phyloP scores from a whole-genome alignment of 2,797 vertebrate species.

The Vespertilio murinus region DNA sequence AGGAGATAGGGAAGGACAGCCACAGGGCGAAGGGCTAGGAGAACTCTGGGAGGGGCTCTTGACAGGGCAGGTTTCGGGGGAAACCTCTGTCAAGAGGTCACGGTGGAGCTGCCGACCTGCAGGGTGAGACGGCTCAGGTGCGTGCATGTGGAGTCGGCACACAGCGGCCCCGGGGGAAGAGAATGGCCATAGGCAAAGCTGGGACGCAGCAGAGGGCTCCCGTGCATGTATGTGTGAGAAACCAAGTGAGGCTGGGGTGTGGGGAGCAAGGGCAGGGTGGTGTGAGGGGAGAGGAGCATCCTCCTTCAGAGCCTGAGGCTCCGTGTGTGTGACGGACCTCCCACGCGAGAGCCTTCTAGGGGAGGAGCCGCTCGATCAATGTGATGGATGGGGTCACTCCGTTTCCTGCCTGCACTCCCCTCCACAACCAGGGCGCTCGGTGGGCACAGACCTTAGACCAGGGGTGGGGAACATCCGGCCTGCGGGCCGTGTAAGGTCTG shows the following conservation, averaged over 20 bases:
- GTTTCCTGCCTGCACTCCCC: neutral
- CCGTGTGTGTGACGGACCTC: neutral
- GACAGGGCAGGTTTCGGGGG: neutral
- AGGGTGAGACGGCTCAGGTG: neutral
- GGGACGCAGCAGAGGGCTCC: neutral
- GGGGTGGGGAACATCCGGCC: too few species aligned
- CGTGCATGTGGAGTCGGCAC: neutral
- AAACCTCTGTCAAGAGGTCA: neutral
- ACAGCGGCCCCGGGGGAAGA: neutral
- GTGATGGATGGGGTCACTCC: conserved; percentile 49
- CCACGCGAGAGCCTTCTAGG: neutral
- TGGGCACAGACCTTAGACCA: too few species aligned
- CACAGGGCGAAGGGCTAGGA: neutral
- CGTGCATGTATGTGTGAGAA: neutral
- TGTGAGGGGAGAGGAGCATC: neutral
- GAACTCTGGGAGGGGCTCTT: neutral
- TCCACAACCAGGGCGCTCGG: neutral
- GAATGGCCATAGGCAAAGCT: neutral
- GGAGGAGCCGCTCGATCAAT: conserved; percentile 38
- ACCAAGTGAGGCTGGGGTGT: too few species aligned
- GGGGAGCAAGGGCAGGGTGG: neutral
- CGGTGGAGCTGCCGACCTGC: neutral
- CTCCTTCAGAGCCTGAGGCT: neutral
- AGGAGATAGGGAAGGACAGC: neutral
- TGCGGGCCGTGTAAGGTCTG: too few species aligned